Conservation (phyloP, 2,888 invertebrate species). For the Lasius fuliginosus region DNA sequence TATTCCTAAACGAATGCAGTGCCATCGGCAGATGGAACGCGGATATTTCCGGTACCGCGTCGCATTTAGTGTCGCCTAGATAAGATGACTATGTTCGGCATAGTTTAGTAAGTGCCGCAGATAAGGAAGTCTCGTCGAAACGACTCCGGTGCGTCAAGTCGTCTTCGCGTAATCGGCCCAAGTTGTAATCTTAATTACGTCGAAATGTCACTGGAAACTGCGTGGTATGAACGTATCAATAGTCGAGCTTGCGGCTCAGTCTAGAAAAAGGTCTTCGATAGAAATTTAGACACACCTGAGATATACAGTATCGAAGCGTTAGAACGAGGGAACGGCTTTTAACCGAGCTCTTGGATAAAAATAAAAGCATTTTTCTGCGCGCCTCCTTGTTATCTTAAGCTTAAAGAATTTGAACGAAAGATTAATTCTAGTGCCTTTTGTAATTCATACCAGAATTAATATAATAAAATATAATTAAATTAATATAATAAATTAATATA, state of each 20-base stretch:
- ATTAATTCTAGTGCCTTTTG: background rate
- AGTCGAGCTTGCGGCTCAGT: background rate
- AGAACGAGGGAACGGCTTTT: background rate
- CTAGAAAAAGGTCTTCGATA: conserved; percentile 37
- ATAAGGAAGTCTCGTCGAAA: conserved; percentile 64
- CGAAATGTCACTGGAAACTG: conserved; percentile 69
- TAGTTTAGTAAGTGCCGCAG: conserved; percentile 76
- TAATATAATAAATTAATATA: background rate
- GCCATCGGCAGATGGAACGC: conserved; percentile 64
- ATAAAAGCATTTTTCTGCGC: conserved; percentile 10
- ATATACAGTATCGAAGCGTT: background rate
- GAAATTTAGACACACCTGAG: conserved; percentile 38
- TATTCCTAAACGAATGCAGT: conserved; percentile 67
- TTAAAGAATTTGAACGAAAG: background rate
- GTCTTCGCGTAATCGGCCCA: conserved; percentile 64
- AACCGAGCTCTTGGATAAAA: background rate
- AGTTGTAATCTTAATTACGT: conserved; percentile 77
- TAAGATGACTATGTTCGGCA: conserved; percentile 74
- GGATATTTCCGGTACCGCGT: conserved; percentile 72
- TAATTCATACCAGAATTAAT: background rate
- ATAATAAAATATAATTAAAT: conserved; percentile 4
- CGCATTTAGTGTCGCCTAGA: conserved; percentile 70
- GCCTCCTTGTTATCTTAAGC: background rate
- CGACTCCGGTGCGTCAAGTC: conserved; percentile 34
- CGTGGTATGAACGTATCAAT: conserved; percentile 58